A percentile compares a stretch with the other conserved stretches of the same genome.
These are phyloP conservation scores for Dendrophyllia cribrosa DNA, from an alignment of 64 coral and sea anemone genomes.

Conservation along the genomic window DNA sequence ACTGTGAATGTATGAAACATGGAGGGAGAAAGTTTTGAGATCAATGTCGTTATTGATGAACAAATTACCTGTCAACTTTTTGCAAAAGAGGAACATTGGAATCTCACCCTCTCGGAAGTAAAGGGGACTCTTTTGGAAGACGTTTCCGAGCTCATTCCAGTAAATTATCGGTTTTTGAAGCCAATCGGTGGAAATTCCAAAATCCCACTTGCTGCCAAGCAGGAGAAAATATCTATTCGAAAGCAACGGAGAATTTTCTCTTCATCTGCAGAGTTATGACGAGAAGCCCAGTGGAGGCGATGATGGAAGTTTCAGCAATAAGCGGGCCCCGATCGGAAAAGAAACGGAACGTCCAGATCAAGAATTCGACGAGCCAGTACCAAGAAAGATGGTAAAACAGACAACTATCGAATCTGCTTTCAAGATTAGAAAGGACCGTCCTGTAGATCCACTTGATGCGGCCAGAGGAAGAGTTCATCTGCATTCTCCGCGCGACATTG, in stretches of 20 bases:
- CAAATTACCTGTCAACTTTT: not conserved
- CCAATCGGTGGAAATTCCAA: not conserved
- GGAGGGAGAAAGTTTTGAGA: not conserved
- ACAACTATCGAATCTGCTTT: not conserved
- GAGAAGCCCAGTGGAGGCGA: not conserved
- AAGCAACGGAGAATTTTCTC: not conserved
- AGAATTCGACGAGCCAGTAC: not conserved
- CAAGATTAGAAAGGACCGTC: not conserved
- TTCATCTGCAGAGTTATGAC: not conserved
- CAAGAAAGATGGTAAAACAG: not conserved
- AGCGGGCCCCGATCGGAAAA: not conserved
- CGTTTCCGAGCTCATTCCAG: not conserved
- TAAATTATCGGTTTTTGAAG: not conserved
- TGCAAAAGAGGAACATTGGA: not conserved
- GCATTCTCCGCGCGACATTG: slow-evolving; percentile 19
- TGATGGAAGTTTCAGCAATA: not conserved
- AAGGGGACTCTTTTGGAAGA: not conserved
- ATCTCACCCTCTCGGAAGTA: not conserved
- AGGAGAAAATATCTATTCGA: too few species aligned
- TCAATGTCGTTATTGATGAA: not conserved
- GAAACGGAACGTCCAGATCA: not conserved
- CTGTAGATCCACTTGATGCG: not conserved
- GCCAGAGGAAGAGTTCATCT: slow-evolving; percentile 38
- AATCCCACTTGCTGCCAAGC: too few species aligned
- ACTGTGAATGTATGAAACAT: not conserved